phyloP scores from a whole-genome alignment of 2,888 invertebrate species.

The Eupeodes luniger region DNA sequence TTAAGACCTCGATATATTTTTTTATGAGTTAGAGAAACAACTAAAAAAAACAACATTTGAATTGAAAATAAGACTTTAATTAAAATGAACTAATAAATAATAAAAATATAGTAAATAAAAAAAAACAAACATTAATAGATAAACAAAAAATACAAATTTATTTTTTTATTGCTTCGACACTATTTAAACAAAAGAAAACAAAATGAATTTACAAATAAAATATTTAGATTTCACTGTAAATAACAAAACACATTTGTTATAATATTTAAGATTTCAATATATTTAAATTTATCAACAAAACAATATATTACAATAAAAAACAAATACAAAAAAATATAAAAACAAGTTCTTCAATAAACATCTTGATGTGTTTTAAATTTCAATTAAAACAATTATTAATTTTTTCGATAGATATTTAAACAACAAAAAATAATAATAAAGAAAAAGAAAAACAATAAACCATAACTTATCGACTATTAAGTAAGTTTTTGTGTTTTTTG shows the following conservation, averaged over 20 bases:
- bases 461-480: slow-evolving; percentile 44
- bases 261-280: slow-evolving; percentile 47
- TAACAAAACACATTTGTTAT: slow-evolving; percentile 52
- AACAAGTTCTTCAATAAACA: slow-evolving; percentile 48
- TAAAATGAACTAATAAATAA: slow-evolving; percentile 21
- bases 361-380: slow-evolving; percentile 67
- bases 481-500: slow-evolving; percentile 41
- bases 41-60: slow-evolving; percentile 11
- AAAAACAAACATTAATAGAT: slow-evolving; percentile 8
- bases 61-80: slow-evolving; percentile 54
- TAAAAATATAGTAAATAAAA: slow-evolving; percentile 4
- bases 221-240: slow-evolving; percentile 68
- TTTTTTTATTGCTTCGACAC: slow-evolving; percentile 72
- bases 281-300: slow-evolving; percentile 37
- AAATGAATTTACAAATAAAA: slow-evolving; percentile 32
- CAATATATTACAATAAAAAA: not conserved
- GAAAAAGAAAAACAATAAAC: slow-evolving; percentile 15
- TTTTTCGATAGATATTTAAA: slow-evolving; percentile 52
- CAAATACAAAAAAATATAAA: slow-evolving; percentile 3
- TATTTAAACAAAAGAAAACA: slow-evolving; percentile 39
- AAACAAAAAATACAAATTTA: slow-evolving; percentile 60
- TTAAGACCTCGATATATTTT: not conserved
- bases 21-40: not conserved
- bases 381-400: slow-evolving; percentile 49
- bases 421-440: slow-evolving; percentile 29